Evolutionary conservation across 2,888 invertebrate genomes (phyloP), one percentile per base, ranked within the genome.

Genomic region (Caenorhabditis uteleia): DNA sequence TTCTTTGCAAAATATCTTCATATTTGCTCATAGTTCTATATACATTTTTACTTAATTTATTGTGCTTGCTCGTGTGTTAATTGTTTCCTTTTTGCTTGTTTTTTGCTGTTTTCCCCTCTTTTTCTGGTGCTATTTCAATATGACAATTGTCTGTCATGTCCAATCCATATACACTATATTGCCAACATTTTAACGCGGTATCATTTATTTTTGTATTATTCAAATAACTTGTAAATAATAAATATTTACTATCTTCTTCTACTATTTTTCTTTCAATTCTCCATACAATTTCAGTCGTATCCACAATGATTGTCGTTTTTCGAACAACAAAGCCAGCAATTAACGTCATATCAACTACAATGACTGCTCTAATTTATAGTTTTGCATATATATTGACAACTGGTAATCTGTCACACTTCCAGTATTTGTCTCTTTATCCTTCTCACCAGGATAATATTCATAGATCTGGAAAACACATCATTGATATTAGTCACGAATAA

Each of bases 251-350:
- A 20, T 36, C 20, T 36, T 36, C 7, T 36, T 36, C 4, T n/a
- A 34, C 20, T 36, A 5, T 20, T 18, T 57, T 60, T 18, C 55
- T 46, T 25, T 43, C 36, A 7, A n/a, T n/a, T n/a, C n/a, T n/a
- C n/a, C 48, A 47, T 7, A 75, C 75, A 44, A 75, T 75, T 18
- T 73, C 75, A 7, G 71, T 68, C 12, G 61, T 64, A 40, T 75
- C 75, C n/a, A 75, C 64, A 34, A 75, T 57, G 25, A 75, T 68
- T 23, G 68, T 49, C 5, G 71, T 64, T n/a, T 69, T 69, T 54
- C 57, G 43, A 27, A 67, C 58, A 47, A 59, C 34, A 18, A 18
- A n/a, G n/a, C 34, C 8, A 18, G 16, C 25, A 40, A n/a, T n/a
- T n/a, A n/a, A n/a, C n/a, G n/a, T n/a, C n/a, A n/a, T n/a, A n/a